Conservation (phyloP, 2,113 vertebrate species). For the Uria lomvia region DNA sequence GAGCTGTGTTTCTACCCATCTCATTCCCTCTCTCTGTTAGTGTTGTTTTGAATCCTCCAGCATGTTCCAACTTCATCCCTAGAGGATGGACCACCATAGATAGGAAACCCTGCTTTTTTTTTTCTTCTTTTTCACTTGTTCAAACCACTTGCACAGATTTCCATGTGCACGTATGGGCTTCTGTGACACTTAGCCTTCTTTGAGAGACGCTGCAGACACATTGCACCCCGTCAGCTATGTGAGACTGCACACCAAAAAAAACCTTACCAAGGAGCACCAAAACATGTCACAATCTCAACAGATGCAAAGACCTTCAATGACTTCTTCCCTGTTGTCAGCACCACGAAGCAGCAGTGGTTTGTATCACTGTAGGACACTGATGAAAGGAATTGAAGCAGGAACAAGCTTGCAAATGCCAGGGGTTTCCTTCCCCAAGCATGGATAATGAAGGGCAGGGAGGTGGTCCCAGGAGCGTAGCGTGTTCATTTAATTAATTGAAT, state of each 20-base stretch:
- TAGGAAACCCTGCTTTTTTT: background rate
- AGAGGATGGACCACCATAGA: background rate
- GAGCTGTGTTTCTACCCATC: background rate
- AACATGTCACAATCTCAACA: background rate
- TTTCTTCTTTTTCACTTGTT: background rate
- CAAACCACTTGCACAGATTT: background rate
- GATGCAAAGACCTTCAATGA: background rate
- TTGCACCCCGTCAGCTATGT: background rate
- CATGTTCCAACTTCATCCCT: background rate
- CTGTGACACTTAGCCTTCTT: background rate
- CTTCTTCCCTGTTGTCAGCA: background rate
- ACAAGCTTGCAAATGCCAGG: background rate
- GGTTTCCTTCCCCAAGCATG: background rate
- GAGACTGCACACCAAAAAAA: background rate
- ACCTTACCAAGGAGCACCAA: background rate
- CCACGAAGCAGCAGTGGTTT: background rate
- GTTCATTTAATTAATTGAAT: background rate
- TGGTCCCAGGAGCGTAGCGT: background rate
- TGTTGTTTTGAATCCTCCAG: background rate
- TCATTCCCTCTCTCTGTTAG: background rate
- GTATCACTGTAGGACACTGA: background rate
- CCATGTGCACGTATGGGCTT: accelerated
- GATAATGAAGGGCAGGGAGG: background rate
- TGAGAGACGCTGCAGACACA: background rate
- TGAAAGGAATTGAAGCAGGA: background rate